Conservation (phyloP, 2,888 invertebrate genomes). For the Cartodere bifasciata region DNA sequence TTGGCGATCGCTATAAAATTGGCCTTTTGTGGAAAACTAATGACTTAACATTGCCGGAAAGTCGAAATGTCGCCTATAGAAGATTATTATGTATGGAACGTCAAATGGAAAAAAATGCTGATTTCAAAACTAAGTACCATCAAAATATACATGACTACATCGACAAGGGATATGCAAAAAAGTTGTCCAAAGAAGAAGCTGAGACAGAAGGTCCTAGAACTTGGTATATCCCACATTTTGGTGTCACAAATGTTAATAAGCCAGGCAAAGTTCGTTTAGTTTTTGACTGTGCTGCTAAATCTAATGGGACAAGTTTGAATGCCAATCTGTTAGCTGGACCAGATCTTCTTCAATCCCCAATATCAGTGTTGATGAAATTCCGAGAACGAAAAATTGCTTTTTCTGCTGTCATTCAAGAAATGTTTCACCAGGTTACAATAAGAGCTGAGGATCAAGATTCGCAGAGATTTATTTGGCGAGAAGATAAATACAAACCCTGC, state of each 20-base stretch:
- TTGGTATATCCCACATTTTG: constrained; percentile 11
- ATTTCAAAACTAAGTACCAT: constrained; percentile 4
- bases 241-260: constrained; percentile 7
- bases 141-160: constrained; percentile 5
- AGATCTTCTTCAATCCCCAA: constrained; percentile 7
- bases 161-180: constrained; percentile 6
- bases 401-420: constrained; percentile 5
- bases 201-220: constrained; percentile 5
- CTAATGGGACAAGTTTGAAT: constrained; percentile 8
- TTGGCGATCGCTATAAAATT: constrained; percentile 10
- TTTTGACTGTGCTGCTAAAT: constrained; percentile 8
- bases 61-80: constrained; percentile 14
- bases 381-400: constrained; percentile 7
- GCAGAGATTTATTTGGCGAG: constrained; percentile 12
- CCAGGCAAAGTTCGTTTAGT: constrained; percentile 7
- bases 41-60: constrained; percentile 16
- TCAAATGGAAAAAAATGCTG: constrained; percentile 8
- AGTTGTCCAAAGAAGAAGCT: constrained; percentile 6
- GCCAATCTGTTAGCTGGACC: constrained; percentile 10
- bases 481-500: constrained; percentile 6
- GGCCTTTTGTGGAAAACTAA: constrained; percentile 18
- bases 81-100: constrained; percentile 15
- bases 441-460: constrained; percentile 16
- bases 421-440: constrained; percentile 16
- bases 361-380: constrained; percentile 7